A percentile compares a stretch with the other conserved stretches of the same genome.
Evolutionary conservation across 2,797 vertebrate genomes (phyloP).

Genomic region (Fistularia tabacaria): DNA sequence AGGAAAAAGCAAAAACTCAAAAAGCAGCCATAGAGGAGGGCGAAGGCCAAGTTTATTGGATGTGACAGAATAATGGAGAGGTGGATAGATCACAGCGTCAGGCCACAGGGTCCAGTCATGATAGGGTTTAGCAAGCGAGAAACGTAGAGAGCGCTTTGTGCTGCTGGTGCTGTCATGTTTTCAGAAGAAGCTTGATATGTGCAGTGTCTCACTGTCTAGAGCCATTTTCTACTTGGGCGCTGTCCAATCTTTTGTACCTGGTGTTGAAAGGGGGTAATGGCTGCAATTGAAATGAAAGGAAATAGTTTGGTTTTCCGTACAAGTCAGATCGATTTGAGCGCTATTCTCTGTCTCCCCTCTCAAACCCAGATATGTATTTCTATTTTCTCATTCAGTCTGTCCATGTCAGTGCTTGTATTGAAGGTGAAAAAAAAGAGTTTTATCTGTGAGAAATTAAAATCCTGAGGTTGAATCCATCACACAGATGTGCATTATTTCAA

Average conservation of each 20-base stretch:
- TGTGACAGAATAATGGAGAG: constrained; percentile 27
- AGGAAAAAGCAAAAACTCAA: neutral
- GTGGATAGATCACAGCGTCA: constrained; percentile 20
- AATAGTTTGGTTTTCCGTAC: too few species aligned
- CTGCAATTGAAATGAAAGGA: too few species aligned
- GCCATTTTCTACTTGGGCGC: neutral
- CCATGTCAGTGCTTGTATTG: too few species aligned
- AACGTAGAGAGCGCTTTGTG: constrained; percentile 8
- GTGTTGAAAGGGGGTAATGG: constrained; percentile 1
- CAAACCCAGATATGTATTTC: too few species aligned
- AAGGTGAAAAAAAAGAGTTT: too few species aligned
- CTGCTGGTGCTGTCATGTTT: constrained; percentile 22
- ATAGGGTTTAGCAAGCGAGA: constrained; percentile 35
- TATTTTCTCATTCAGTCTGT: too few species aligned
- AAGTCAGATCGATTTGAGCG: too few species aligned
- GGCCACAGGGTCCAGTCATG: constrained; percentile 41
- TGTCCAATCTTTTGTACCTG: neutral
- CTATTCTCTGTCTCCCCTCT: too few species aligned
- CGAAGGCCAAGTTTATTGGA: too few species aligned
- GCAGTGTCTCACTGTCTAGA: constrained; percentile 9
- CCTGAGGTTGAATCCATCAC: too few species aligned
- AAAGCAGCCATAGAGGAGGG: constrained; percentile 1
- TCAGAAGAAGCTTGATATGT: constrained; percentile 16
- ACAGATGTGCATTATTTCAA: too few species aligned
- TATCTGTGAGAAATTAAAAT: too few species aligned